Evolutionary conservation across 2,113 vertebrate species (phyloP).

Genomic region (Melierax canorus): DNA sequence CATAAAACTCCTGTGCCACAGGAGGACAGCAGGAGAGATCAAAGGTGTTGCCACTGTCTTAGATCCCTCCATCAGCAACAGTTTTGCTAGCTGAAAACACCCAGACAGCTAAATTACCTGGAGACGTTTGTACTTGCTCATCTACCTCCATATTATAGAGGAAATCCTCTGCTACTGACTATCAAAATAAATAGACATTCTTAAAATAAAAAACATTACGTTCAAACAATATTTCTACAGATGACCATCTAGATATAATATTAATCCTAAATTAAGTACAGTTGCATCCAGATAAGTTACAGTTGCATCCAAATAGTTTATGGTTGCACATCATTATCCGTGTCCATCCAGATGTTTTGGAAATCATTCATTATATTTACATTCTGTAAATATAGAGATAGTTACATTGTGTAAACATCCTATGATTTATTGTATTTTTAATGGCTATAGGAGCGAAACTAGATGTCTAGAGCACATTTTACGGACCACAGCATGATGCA

Average conservation of each 20-base stretch:
- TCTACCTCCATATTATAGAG: neutral
- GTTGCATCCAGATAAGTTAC: neutral
- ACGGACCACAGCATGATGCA: neutral
- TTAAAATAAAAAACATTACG: neutral
- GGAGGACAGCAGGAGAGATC: neutral
- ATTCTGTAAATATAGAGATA: neutral
- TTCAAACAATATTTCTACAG: neutral
- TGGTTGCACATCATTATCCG: neutral
- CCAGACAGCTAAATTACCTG: neutral
- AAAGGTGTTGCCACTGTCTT: neutral
- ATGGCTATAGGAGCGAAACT: neutral
- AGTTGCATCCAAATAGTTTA: neutral
- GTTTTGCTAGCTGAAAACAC: neutral
- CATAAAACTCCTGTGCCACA: neutral
- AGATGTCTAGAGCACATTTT: neutral
- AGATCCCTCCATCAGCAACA: neutral
- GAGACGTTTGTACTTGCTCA: neutral
- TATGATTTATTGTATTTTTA: neutral
- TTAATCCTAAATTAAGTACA: neutral
- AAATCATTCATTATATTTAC: neutral
- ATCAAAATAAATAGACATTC: neutral
- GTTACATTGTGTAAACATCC: neutral
- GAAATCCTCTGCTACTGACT: neutral
- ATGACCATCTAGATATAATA: neutral
- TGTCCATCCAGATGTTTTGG: constrained; percentile 28